A percentile compares a stretch with the other conserved stretches of the same genome.
Evolutionary conservation across 37 sponge, comb jelly and placozoan species (phyloP).

Genomic region (Spongilla lacustris): DNA sequence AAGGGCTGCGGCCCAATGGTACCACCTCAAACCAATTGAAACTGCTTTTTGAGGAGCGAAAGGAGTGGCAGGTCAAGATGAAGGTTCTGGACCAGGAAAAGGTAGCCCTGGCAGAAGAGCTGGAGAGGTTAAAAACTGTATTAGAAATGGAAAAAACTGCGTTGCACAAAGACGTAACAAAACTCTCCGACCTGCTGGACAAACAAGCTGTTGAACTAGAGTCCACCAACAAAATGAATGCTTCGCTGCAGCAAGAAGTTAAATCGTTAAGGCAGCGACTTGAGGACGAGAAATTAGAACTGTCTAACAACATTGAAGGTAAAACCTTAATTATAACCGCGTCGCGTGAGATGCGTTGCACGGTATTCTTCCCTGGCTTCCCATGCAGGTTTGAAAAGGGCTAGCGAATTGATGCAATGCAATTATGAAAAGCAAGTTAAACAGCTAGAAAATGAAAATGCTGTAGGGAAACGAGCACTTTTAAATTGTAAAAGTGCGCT

Average conservation of each 20-base stretch:
- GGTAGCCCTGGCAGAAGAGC: not conserved
- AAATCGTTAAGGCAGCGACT: not conserved
- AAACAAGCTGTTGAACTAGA: no score
- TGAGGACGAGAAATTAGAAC: not conserved
- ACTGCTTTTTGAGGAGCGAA: conserved; percentile 10
- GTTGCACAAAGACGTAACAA: not conserved
- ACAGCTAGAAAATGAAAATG: no score
- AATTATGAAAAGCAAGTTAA: no score
- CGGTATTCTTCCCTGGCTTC: no score
- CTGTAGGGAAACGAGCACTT: no score
- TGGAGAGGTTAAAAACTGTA: conserved; percentile 3
- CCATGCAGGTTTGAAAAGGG: no score
- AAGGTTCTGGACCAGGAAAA: not conserved
- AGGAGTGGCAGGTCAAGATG: not conserved
- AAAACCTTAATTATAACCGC: not conserved
- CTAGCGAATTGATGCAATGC: no score
- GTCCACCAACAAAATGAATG: not conserved
- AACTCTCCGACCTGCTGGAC: not conserved
- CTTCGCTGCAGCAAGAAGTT: conserved; percentile 10
- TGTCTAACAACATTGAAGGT: not conserved
- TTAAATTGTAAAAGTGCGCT: no score
- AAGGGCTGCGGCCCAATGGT: conserved; percentile 13
- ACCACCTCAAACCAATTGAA: not conserved
- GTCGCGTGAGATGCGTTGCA: no score
- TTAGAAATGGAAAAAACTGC: no score